Conservation (phyloP, 2,113 vertebrate species). For the Serilophus lunatus region DNA sequence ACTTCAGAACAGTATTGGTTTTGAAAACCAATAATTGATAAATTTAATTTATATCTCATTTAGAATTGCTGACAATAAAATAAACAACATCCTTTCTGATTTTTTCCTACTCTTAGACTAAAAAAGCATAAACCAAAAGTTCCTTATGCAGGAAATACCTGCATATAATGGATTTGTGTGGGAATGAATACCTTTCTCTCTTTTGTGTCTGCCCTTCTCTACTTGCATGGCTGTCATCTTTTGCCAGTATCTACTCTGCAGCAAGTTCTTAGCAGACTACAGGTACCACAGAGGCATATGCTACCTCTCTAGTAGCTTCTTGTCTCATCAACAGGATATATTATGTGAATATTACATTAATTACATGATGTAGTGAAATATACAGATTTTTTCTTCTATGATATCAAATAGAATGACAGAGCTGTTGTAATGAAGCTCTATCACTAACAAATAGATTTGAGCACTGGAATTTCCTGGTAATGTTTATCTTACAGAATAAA, state of each 20-base stretch:
- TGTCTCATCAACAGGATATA: not conserved
- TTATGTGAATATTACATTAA: not conserved
- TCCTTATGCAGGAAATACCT: not conserved
- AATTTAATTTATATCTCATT: not conserved
- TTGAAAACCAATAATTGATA: not conserved
- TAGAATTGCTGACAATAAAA: not conserved
- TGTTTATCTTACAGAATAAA: not conserved
- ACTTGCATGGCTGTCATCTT: not conserved
- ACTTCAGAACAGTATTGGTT: not conserved
- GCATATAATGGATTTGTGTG: not conserved
- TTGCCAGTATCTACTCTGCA: not conserved
- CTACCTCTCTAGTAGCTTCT: not conserved
- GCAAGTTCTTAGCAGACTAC: not conserved
- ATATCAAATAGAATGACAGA: not conserved
- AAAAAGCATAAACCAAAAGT: not conserved
- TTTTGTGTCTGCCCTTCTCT: not conserved
- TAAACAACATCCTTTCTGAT: not conserved
- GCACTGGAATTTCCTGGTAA: not conserved
- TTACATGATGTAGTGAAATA: not conserved
- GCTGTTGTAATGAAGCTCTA: too few relatives aligned
- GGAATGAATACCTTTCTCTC: not conserved
- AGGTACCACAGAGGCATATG: not conserved
- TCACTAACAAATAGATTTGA: too few relatives aligned
- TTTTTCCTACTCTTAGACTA: not conserved
- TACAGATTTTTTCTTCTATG: too few relatives aligned